Base-by-base conservation (phyloP, 2,797 vertebrate species). In the Lutjanus argentimaculatus region DNA sequence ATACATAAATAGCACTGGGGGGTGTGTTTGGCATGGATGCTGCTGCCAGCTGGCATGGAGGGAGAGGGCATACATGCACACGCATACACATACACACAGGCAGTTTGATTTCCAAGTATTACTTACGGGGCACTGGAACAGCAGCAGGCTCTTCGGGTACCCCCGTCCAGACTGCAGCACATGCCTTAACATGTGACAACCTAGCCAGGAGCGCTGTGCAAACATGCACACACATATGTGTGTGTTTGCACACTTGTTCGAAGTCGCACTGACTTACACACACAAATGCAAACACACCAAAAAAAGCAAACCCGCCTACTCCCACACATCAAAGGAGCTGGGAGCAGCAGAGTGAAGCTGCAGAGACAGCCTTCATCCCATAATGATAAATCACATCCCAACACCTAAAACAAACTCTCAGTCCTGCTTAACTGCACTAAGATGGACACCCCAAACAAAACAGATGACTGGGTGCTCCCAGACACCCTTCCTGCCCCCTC, bases 1-100 rank as follows among this genome's bases (percentile, higher is more conserved):
- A 88, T 84, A 85, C 86, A 92, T 81, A 89, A 89, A 91, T 91
- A 92, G 87, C 64, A 82, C 58, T 66, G 49, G 75, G 71, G 70
- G 56, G 52, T 43, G 67, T 49, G 72, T 82, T 77, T 71, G 85
- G 85, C 70, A 70, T 68, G 76, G 51, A 66, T 3, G 43, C 70
- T 84, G 55, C 77, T 82, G 83, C 85, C 82, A 85, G 89, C 78
- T 91, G 84, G 81, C 61, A 10, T 75, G 30, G 58, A 83, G 17
- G 56, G 51, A 57, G 51, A 64, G 40, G 59, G 42, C 0, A 11
- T 15, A 25, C 42, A 15, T 10, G 11, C 65, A 51, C 83, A 79
- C 70, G 82, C 25, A 78, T 36, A 65, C 9, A 46, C 70, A 75
- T 79, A 79, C 63, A 81, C 52, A 85, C 6, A 16, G 16, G 19